Base-by-base conservation (phyloP, 2,797 vertebrate genomes). In the Otolemur crassicaudatus region DNA sequence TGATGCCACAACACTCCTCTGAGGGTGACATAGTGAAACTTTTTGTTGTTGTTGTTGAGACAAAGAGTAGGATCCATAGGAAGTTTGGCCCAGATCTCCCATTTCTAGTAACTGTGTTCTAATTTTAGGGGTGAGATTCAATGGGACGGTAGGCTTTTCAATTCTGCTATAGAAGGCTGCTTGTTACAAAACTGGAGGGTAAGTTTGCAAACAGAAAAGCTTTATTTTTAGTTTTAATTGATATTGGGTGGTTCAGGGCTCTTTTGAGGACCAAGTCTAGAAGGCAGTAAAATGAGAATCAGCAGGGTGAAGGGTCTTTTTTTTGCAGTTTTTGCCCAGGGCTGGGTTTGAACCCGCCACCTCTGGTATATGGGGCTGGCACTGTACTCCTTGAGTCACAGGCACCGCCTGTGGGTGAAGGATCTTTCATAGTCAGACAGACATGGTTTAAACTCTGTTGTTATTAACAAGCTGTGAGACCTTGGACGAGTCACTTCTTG, bases 401-500 rank as follows among this genome's bases (percentile, higher is more conserved):
- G 49, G 49, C 49, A 53, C 49, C 14, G 1, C 49, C 49, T 53
- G 3, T 53, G 91, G 70, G 40, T 56, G n/a, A 90, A 76, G 34
- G 22, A 43, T 2, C 20, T 91, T 89, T 53, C 49, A 29, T 46
- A 75, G 76, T 75, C 67, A 95, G 25, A 70, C n/a, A 90, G 82
- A 43, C 31, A 31, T 75, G 37, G 49, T 95, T 97, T 95, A 89
- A 61, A 77, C 58, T 46, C 70, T 88, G 46, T n/a, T 25, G 16
- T 80, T 84, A 76, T 22, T 75, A 56, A 27, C 9, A 79, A 72
- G 22, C 23, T 85, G 37, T 87, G 65, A 83, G 84, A 84, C 61
- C 70, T 89, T 94, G 53, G 53, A 81, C 29, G 92, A 92, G 60
- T 96, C 72, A 94, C 29, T 87, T 85, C 40, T 85, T 84, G 46